Percentiles rank a stretch among this genome's conserved stretches.
Evolutionary conservation across 2,888 invertebrate genomes (phyloP).

Genomic region (Yponomeuta malinellus): DNA sequence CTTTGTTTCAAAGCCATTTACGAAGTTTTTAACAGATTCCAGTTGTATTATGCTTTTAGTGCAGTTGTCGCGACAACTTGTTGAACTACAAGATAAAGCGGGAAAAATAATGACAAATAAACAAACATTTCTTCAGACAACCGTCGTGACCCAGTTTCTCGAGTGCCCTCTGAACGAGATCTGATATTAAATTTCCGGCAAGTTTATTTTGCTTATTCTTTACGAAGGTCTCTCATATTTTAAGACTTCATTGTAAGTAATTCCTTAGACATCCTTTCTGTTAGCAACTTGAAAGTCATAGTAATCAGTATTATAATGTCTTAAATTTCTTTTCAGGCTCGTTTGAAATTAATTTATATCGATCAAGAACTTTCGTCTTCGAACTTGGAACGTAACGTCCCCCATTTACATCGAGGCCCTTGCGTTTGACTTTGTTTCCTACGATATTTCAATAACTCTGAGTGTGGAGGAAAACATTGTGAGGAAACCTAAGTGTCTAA

Average conservation of each 20-base stretch:
- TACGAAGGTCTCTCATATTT: background rate
- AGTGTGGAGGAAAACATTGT: no score
- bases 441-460: background rate
- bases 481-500: no score
- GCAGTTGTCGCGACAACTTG: background rate
- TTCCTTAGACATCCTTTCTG: background rate
- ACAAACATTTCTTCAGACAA: background rate
- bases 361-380: background rate
- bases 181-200: background rate
- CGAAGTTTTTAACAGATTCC: background rate
- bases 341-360: slow-evolving; percentile 8
- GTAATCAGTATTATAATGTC: background rate
- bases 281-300: background rate
- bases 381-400: background rate
- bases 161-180: background rate
- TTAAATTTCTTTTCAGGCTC: slow-evolving; percentile 2
- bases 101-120: background rate
- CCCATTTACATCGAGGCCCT: background rate
- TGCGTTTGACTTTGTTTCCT: background rate
- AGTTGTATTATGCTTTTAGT: background rate
- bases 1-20: background rate
- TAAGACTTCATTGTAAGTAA: background rate
- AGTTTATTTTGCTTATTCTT: slow-evolving; percentile 1
- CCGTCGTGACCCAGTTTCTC: background rate
- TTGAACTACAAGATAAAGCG: background rate